Conservation (phyloP, 2,797 vertebrate genomes). For the Phalanger gymnotis region DNA sequence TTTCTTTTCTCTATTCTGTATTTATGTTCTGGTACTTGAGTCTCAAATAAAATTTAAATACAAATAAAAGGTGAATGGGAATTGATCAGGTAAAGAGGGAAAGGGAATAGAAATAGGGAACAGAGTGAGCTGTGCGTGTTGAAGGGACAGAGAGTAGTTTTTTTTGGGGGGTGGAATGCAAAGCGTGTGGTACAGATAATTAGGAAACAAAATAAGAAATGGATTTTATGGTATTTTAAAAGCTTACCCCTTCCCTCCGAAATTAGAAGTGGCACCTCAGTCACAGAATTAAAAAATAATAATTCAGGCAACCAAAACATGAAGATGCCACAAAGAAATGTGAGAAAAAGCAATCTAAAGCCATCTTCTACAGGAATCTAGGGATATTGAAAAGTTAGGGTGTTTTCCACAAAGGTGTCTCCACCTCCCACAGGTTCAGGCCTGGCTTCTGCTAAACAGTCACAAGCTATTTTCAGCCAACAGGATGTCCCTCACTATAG, state of each 20-base stretch:
- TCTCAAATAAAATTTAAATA: too few species aligned
- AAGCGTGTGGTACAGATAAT: neutral
- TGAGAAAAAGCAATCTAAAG: constrained; percentile 61
- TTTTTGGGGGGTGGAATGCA: neutral
- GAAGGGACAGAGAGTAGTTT: neutral
- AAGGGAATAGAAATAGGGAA: neutral
- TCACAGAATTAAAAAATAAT: constrained; percentile 36
- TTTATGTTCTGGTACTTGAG: too few species aligned
- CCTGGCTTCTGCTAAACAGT: constrained; percentile 48
- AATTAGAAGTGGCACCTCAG: constrained; percentile 69
- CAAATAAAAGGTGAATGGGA: neutral
- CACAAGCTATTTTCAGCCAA: constrained; percentile 59
- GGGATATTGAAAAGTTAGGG: constrained; percentile 44
- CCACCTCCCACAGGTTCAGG: constrained; percentile 26
- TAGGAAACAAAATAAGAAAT: neutral
- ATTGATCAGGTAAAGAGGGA: neutral
- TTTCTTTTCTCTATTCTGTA: too few species aligned
- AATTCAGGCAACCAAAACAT: constrained; percentile 66
- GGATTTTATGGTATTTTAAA: neutral
- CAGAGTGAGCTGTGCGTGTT: neutral
- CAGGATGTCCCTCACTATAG: constrained; percentile 30
- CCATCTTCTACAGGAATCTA: constrained; percentile 9
- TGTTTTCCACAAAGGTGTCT: constrained; percentile 49
- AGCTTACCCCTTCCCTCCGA: neutral
- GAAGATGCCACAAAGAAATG: constrained; percentile 59